These are phyloP conservation scores for Scatophagus argus DNA, from an alignment of 2,113 vertebrate species.

Conservation along the genomic window DNA sequence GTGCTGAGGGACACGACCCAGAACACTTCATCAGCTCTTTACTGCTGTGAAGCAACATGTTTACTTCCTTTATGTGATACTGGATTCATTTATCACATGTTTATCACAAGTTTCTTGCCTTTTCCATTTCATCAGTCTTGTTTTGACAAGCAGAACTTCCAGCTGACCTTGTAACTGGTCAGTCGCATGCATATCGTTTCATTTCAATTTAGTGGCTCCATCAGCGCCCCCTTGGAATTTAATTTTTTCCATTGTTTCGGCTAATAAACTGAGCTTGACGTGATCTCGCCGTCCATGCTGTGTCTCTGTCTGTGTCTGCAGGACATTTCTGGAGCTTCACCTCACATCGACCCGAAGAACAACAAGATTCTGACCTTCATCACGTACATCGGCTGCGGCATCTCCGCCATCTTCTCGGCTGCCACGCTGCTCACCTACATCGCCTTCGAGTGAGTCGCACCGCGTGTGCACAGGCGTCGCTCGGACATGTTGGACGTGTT, in stretches of 20 bases:
- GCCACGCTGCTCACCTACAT: slow-evolving; percentile 95
- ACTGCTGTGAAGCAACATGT: background rate
- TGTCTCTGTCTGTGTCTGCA: slow-evolving; percentile 57
- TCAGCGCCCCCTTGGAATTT: no score
- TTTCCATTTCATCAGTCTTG: no score
- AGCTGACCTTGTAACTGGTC: no score
- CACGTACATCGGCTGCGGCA: slow-evolving; percentile 93
- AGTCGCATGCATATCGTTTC: no score
- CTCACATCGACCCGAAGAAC: slow-evolving; percentile 83
- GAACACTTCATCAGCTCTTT: background rate
- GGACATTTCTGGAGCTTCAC: slow-evolving; percentile 88
- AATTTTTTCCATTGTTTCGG: no score
- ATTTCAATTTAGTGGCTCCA: no score
- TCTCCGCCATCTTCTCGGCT: slow-evolving; percentile 96
- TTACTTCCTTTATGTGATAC: background rate
- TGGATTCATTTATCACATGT: background rate
- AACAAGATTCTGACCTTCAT: slow-evolving; percentile 91
- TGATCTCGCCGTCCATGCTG: background rate
- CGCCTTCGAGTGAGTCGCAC: slow-evolving; percentile 94
- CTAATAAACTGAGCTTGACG: no score
- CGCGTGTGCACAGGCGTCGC: no score
- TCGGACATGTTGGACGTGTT: no score
- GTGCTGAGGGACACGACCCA: background rate
- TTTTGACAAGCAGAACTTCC: no score
- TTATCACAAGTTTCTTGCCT: no score